A percentile compares a stretch with the other conserved stretches of the same genome.
phyloP scores from a whole-genome alignment of 2,113 vertebrate genomes.

The Petrocephalus zakoni region DNA sequence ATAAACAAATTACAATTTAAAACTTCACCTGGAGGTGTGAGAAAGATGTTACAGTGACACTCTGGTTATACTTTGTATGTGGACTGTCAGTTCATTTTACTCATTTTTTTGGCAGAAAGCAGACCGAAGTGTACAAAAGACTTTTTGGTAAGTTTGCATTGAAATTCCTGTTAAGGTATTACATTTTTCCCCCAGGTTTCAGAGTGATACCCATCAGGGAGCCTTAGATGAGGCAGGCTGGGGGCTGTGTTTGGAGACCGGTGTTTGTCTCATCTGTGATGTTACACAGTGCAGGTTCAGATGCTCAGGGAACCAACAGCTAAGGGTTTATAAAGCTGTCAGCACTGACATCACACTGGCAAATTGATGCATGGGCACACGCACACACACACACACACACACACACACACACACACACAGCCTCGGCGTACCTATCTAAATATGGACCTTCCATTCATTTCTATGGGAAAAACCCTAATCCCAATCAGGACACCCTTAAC shows the following conservation, averaged over 20 bases:
- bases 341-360: not conserved
- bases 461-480: too few relatives aligned
- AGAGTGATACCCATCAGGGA: not conserved
- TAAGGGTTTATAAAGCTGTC: constrained; percentile 5
- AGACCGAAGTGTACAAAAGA: not conserved
- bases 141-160: not conserved
- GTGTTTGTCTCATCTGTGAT: not conserved
- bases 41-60: not conserved
- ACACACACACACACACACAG: not conserved
- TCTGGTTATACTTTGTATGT: not conserved
- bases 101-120: not conserved
- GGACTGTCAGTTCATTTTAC: not conserved
- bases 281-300: not conserved
- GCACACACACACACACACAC: constrained; percentile 11
- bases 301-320: not conserved
- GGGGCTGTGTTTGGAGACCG: not conserved
- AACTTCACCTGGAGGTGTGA: not conserved
- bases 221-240: not conserved
- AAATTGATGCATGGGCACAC: not conserved
- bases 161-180: not conserved
- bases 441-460: too few relatives aligned
- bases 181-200: not conserved
- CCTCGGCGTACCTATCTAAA: too few relatives aligned
- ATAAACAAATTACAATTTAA: not conserved
- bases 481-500: too few relatives aligned